These are phyloP conservation scores for Bombyx mandarina DNA, from an alignment of 1,140 invertebrate species.

Conservation along the genomic window DNA sequence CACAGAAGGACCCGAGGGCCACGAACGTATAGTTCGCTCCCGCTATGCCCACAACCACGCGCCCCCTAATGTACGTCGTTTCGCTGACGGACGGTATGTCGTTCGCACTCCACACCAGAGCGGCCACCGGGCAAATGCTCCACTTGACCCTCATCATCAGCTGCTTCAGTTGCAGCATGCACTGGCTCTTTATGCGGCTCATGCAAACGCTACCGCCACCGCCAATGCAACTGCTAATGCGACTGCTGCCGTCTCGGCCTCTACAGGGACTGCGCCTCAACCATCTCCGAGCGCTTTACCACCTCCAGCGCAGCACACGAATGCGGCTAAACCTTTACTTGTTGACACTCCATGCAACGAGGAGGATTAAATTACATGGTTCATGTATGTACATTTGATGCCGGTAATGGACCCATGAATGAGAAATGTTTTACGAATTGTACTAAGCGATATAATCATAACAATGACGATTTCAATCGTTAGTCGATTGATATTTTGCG, in stretches of 20 bases:
- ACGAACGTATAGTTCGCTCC: constrained; percentile 59
- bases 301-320: constrained; percentile 31
- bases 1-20: constrained; percentile 60
- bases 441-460: constrained; percentile 14
- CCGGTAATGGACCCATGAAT: constrained; percentile 8
- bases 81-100: constrained; percentile 62
- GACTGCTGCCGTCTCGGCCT: constrained; percentile 25
- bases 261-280: constrained; percentile 27
- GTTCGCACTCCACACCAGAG: constrained; percentile 63
- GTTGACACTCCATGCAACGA: constrained; percentile 60
- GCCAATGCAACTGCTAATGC: constrained; percentile 45
- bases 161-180: constrained; percentile 59
- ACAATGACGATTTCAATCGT: constrained; percentile 23
- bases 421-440: constrained; percentile 14
- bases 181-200: constrained; percentile 54
- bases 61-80: constrained; percentile 60
- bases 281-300: constrained; percentile 42
- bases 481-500: constrained; percentile 35
- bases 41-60: constrained; percentile 62
- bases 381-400: constrained; percentile 4
- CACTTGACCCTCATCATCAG: constrained; percentile 58
- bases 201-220: constrained; percentile 26
- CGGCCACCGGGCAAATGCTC: constrained; percentile 56
- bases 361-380: constrained; percentile 38
- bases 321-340: constrained; percentile 46